Conservation (phyloP, 2,797 vertebrate genomes). For the Chanos chanos region DNA sequence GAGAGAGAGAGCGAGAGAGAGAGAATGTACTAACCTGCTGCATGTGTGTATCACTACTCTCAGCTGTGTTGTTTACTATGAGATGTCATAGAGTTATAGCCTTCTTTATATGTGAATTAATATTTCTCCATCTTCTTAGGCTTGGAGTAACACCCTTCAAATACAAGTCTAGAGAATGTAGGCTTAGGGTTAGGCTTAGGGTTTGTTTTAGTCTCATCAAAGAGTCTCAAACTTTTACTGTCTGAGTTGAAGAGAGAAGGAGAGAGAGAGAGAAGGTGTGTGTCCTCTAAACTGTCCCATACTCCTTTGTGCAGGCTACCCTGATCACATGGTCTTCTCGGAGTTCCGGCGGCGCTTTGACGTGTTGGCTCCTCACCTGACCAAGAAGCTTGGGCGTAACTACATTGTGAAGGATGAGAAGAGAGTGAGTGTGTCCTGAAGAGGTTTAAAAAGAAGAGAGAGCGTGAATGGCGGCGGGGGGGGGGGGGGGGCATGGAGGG, state of each 20-base stretch:
- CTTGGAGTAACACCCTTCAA: background rate
- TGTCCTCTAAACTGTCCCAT: background rate
- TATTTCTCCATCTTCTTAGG: background rate
- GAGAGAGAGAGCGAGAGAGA: background rate
- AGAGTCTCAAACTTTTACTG: no score
- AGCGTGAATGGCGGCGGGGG: constrained; percentile 38
- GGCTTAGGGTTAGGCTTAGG: no score
- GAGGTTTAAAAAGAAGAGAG: constrained; percentile 33
- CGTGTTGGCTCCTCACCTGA: constrained; percentile 90
- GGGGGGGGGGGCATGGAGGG: constrained; percentile 7
- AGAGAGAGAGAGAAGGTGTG: background rate
- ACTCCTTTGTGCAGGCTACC: constrained; percentile 79
- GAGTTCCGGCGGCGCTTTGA: constrained; percentile 96
- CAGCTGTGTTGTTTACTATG: no score
- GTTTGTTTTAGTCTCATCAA: no score
- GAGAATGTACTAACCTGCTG: no score
- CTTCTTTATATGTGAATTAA: background rate
- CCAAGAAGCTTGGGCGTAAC: constrained; percentile 94
- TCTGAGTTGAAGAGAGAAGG: background rate
- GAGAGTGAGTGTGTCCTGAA: constrained; percentile 85
- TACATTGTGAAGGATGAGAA: constrained; percentile 96
- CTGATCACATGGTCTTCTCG: constrained; percentile 95
- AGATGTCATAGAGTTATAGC: background rate
- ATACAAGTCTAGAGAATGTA: no score
- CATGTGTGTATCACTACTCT: no score